A percentile compares a stretch with the other conserved stretches of the same genome.
phyloP scores from a whole-genome alignment of 2,113 vertebrate genomes.

The Grus americana region DNA sequence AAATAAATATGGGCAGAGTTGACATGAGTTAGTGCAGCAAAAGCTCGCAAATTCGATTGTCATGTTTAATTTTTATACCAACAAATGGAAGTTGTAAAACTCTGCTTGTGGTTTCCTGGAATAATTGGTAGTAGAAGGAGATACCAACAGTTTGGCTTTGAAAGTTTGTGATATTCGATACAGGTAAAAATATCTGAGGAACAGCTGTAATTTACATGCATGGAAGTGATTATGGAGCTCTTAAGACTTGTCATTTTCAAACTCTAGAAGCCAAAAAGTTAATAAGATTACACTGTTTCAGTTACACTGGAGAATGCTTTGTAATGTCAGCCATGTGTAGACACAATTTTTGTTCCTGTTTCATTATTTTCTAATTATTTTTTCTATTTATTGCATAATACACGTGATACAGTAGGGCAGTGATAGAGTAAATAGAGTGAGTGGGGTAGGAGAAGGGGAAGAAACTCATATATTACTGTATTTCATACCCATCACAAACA shows the following conservation, averaged over 20 bases:
- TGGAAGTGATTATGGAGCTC: not conserved
- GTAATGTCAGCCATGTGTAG: not conserved
- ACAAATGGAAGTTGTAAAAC: not conserved
- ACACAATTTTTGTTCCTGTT: not conserved
- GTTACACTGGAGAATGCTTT: not conserved
- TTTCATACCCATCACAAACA: not conserved
- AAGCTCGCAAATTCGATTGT: not conserved
- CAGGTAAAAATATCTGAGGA: not conserved
- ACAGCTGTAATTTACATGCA: not conserved
- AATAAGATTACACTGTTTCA: not conserved
- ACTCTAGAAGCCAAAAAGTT: not conserved
- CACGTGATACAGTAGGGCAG: fast-evolving
- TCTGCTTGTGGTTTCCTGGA: not conserved
- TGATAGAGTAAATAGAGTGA: fast-evolving
- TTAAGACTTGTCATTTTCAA: not conserved
- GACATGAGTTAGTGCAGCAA: not conserved
- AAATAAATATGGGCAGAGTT: not conserved
- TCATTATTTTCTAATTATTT: not conserved
- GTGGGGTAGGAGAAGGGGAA: not conserved
- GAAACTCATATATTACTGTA: not conserved
- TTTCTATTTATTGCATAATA: not conserved
- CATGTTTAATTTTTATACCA: not conserved
- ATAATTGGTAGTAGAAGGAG: not conserved
- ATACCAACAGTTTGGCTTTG: not conserved
- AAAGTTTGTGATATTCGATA: not conserved